phyloP scores from a whole-genome alignment of 2,113 vertebrate genomes.

The Symphodus melops region DNA sequence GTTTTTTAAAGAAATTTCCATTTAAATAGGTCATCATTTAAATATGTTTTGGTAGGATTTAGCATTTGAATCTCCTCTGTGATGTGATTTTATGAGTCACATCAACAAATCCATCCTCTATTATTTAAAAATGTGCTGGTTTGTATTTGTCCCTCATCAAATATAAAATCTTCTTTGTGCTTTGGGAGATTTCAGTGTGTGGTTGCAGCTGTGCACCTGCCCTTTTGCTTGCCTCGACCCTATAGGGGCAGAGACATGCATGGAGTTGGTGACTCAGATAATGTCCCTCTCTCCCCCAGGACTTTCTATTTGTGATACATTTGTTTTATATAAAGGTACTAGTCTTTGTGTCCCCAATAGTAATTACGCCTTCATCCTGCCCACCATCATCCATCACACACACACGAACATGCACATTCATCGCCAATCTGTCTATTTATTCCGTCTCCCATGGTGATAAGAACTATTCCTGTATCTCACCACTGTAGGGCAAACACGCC shows the following conservation, averaged over 20 bases:
- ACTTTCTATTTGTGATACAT: slow-evolving; percentile 19
- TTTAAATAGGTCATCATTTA: too few relatives aligned
- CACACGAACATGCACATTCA: background rate
- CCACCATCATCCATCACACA: slow-evolving; percentile 1
- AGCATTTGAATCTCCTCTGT: too few relatives aligned
- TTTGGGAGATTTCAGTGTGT: background rate
- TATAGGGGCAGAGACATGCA: slow-evolving; percentile 9
- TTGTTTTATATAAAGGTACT: slow-evolving; percentile 21
- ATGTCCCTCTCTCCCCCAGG: background rate
- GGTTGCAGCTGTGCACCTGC: slow-evolving; percentile 39
- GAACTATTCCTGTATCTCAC: slow-evolving; percentile 20
- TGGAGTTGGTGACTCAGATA: slow-evolving; percentile 22
- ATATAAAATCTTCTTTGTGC: slow-evolving; percentile 1
- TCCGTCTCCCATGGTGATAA: slow-evolving; percentile 20
- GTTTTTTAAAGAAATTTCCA: too few relatives aligned
- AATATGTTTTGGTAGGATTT: too few relatives aligned
- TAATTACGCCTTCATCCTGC: slow-evolving; percentile 10
- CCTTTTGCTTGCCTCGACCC: slow-evolving; percentile 47
- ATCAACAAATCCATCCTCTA: too few relatives aligned
- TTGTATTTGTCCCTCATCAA: slow-evolving; percentile 13
- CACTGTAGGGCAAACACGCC: background rate
- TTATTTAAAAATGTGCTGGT: background rate
- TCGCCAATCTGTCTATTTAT: slow-evolving; percentile 8
- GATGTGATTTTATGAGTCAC: too few relatives aligned
- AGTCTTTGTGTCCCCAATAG: slow-evolving; percentile 9